Conservation (phyloP, 2,797 vertebrate species). For the Acrossocheilus wenchowensis region DNA sequence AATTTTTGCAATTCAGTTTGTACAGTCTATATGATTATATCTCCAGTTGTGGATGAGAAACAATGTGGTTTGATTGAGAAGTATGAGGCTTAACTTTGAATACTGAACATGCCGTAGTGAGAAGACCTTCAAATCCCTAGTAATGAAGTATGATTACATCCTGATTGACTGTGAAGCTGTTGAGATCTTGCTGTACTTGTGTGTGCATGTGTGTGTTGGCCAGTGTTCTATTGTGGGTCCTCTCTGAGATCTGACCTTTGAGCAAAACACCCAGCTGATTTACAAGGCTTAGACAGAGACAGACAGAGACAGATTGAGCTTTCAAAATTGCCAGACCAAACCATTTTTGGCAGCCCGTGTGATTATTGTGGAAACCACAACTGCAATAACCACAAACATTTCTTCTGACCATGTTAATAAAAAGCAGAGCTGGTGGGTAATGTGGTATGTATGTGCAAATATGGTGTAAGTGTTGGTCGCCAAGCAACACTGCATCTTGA, state of each 20-base stretch:
- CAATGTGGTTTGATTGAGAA: slow-evolving; percentile 19
- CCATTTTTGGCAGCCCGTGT: neutral
- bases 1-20: neutral
- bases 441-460: neutral
- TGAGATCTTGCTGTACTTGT: neutral
- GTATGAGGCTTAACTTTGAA: slow-evolving; percentile 28
- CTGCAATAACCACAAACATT: neutral
- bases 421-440: neutral
- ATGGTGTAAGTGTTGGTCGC: neutral
- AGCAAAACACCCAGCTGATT: neutral
- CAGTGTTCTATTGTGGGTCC: neutral
- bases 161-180: slow-evolving; percentile 10
- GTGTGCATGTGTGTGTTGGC: neutral
- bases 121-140: slow-evolving; percentile 45
- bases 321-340: slow-evolving; percentile 2
- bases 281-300: slow-evolving; percentile 23
- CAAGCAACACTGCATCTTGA: neutral
- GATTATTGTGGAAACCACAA: neutral
- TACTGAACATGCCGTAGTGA: slow-evolving; percentile 20
- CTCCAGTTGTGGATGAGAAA: neutral
- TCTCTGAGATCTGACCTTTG: slow-evolving; percentile 22
- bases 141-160: slow-evolving; percentile 52
- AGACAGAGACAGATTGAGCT: neutral
- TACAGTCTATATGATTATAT: neutral
- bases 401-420: neutral